phyloP scores from a whole-genome alignment of 1,140 invertebrate species.

The Drosophila novamexicana region DNA sequence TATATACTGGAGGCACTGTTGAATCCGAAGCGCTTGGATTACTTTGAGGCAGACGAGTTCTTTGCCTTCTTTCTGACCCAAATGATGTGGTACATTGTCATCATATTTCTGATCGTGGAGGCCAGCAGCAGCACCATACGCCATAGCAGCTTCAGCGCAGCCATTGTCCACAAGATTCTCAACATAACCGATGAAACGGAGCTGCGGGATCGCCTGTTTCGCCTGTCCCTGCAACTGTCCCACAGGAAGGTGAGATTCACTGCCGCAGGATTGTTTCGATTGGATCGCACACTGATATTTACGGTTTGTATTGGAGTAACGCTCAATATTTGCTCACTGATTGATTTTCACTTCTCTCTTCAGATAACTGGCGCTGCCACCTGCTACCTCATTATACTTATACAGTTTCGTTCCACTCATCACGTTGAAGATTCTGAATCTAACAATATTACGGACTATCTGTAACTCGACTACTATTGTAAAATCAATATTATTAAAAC shows the following conservation, averaged over 20 bases:
- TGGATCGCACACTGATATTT: conserved; percentile 81
- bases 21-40: conserved; percentile 69
- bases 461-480: conserved; percentile 8
- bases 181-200: conserved; percentile 76
- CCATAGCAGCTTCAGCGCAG: conserved; percentile 63
- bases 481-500: conserved; percentile 5
- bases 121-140: conserved; percentile 70
- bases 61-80: conserved; percentile 78
- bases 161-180: conserved; percentile 77
- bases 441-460: conserved; percentile 26
- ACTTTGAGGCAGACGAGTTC: conserved; percentile 77
- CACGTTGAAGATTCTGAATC: conserved; percentile 51
- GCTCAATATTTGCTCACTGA: not conserved
- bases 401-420: conserved; percentile 72
- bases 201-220: conserved; percentile 67
- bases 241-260: conserved; percentile 75
- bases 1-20: conserved; percentile 76
- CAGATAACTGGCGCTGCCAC: conserved; percentile 79
- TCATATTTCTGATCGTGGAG: conserved; percentile 79
- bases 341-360: not conserved
- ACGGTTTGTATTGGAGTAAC: conserved; percentile 52
- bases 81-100: conserved; percentile 79
- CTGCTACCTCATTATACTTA: conserved; percentile 77
- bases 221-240: conserved; percentile 71
- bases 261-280: conserved; percentile 74